Conservation (phyloP, 2,888 invertebrate genomes). For the Acanthosepion lycidas region DNA sequence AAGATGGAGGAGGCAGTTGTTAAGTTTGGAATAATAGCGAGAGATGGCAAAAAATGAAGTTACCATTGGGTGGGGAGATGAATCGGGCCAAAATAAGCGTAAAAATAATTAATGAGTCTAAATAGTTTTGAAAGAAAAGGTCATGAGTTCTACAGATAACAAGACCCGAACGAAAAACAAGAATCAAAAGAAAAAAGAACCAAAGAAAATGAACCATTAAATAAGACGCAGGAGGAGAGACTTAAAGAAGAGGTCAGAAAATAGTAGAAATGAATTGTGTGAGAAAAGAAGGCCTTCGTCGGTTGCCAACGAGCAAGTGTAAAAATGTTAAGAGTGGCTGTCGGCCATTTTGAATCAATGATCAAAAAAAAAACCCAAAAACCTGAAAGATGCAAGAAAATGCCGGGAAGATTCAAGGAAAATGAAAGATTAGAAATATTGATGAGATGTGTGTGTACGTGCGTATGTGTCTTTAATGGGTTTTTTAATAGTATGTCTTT, state of each 20-base stretch:
- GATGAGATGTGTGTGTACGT: background rate
- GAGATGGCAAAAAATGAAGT: background rate
- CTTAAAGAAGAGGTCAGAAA: background rate
- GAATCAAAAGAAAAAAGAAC: background rate
- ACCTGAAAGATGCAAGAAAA: background rate
- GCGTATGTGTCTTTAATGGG: background rate
- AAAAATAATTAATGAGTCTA: conserved; percentile 33
- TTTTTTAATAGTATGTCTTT: background rate
- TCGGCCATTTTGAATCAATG: background rate
- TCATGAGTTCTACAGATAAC: background rate
- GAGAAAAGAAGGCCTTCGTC: no score
- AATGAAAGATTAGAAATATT: background rate
- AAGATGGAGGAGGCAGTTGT: background rate
- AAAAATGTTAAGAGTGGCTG: background rate
- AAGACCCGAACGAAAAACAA: background rate
- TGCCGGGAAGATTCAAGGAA: background rate
- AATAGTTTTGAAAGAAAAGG: conserved; percentile 13
- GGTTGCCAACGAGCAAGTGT: no score
- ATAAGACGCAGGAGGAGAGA: background rate
- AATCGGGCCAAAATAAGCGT: background rate
- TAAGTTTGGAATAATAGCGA: background rate
- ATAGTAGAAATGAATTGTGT: background rate
- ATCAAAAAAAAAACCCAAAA: background rate
- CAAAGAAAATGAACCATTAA: background rate
- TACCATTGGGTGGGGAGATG: background rate